Base-by-base conservation (phyloP, 2,888 invertebrate species). In the Polydrusus tereticollis region DNA sequence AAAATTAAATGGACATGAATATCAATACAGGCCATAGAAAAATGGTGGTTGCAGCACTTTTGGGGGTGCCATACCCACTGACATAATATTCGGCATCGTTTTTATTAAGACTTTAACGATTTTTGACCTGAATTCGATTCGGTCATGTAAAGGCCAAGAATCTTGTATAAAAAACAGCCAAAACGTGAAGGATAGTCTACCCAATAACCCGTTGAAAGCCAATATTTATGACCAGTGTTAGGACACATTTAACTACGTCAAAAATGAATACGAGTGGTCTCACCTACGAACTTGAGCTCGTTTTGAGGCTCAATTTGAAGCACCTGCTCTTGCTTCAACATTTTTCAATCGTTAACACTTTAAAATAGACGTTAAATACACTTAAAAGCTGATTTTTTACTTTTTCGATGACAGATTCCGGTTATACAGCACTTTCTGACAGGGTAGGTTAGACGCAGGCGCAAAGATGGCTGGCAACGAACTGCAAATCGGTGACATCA, bases 271-370 rank as follows among this genome's bases (percentile, higher is more conserved):
- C 12, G 23, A 47, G 14, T 58, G 20, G 62, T 70, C 92, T 91
- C 88, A 96, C 96, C 96, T 90, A 91, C 90, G 88, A 96, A 96
- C 89, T 92, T 93, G 82, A 96, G 90, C 88, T 96, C 96, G 87
- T 90, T 90, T 87, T 92, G 91, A 81, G 96, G 96, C 84, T 95
- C 94, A 90, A 96, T 94, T 85, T 89, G 88, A 87, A 96, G 88
- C 85, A 94, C 90, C 86, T 94, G 94, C 86, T 93, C 93, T 82
- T 90, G 90, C 85, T 90, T 91, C 83, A 89, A 88, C 90, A 90
- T 89, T 86, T 84, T 88, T 68, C 41, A 47, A 60, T 55, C 58
- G 68, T 45, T 65, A 69, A 45, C 70, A 71, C 64, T 67, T 38
- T 14, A 66, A 73, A 71, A 73, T 63, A 82, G 64, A 67, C 58